phyloP scores from a whole-genome alignment of 1,140 invertebrate genomes.

The Notospermus geniculatus region DNA sequence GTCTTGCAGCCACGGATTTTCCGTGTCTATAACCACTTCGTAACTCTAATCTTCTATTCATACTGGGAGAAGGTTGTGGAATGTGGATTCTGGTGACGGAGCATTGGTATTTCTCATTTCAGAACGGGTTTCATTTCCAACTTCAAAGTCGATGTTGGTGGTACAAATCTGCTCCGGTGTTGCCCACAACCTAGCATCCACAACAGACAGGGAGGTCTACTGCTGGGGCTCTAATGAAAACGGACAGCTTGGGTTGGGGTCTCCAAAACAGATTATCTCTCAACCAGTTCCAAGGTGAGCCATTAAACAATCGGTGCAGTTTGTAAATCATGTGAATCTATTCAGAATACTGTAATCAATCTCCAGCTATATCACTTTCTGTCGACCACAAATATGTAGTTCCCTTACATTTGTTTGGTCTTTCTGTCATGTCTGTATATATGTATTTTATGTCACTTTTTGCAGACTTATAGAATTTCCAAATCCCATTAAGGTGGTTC shows the following conservation, averaged over 20 bases:
- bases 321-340: too few relatives aligned
- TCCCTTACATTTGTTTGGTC: too few relatives aligned
- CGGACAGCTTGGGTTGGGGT: slow-evolving; percentile 75
- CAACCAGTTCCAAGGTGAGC: not conserved
- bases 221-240: slow-evolving; percentile 81
- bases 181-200: slow-evolving; percentile 78
- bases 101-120: not conserved
- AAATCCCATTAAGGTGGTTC: slow-evolving; percentile 65
- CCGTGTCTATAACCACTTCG: not conserved
- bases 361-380: too few relatives aligned
- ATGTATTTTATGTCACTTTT: slow-evolving; percentile 16
- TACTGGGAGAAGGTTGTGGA: not conserved
- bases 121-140: not conserved
- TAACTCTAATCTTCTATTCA: not conserved
- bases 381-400: too few relatives aligned
- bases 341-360: too few relatives aligned
- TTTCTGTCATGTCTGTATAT: too few relatives aligned
- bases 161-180: slow-evolving; percentile 72
- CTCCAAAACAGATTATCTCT: slow-evolving; percentile 9
- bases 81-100: not conserved
- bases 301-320: too few relatives aligned
- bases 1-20: not conserved
- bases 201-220: slow-evolving; percentile 84
- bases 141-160: slow-evolving; percentile 66
- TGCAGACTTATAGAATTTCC: slow-evolving; percentile 52